Percentiles rank a stretch among this genome's conserved stretches.
These are phyloP conservation scores for Myotis daubentonii DNA, from an alignment of 2,797 vertebrate species.

Conservation along the genomic window DNA sequence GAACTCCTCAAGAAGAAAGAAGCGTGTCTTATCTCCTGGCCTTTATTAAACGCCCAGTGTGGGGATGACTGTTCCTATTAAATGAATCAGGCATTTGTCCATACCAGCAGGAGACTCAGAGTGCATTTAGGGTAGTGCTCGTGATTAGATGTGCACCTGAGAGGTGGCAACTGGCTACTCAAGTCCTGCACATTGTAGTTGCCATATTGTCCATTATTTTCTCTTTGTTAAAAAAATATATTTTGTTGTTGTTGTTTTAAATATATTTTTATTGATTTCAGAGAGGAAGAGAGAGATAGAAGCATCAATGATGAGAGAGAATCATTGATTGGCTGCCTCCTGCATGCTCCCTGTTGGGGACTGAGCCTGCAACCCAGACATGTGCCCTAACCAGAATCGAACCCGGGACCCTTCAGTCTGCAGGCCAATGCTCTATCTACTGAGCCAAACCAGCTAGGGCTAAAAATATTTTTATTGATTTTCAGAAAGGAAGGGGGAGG, in stretches of 20 bases:
- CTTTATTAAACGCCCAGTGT: not conserved
- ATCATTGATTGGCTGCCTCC: not conserved
- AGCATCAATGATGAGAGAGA: not conserved
- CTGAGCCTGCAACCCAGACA: not conserved
- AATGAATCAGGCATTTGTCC: not conserved
- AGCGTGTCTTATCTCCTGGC: not conserved
- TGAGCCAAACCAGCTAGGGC: not conserved
- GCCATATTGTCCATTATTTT: not conserved
- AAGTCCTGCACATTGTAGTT: too few species aligned
- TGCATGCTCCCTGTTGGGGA: not conserved
- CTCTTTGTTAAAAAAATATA: not conserved
- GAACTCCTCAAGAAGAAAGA: not conserved
- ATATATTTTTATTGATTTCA: not conserved
- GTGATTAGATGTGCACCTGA: too few species aligned
- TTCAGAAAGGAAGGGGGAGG: too few species aligned
- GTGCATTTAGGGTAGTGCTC: not conserved
- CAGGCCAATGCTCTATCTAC: not conserved
- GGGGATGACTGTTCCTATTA: not conserved
- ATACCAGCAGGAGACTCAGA: not conserved
- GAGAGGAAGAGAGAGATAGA: not conserved
- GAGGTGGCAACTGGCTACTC: not conserved
- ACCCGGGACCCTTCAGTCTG: not conserved
- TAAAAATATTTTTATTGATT: not conserved
- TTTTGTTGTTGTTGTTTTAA: too few species aligned
- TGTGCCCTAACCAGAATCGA: not conserved